phyloP scores from a whole-genome alignment of 2,888 invertebrate species.

The Oligia latruncula region DNA sequence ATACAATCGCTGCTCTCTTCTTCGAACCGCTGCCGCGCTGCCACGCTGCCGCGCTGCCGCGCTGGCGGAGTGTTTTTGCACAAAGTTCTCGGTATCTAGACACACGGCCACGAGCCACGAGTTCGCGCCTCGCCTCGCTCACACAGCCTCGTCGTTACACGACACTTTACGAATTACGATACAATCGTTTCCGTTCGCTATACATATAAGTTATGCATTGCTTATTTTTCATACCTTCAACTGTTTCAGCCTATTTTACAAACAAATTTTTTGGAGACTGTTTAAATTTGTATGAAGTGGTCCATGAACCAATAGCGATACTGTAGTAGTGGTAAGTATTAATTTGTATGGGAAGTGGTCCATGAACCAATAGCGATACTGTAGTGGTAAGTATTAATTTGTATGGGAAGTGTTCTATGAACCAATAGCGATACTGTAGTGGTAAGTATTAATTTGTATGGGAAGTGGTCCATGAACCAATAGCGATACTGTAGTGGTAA shows the following conservation, averaged over 20 bases:
- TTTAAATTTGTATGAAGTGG: no score
- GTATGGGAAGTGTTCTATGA: no score
- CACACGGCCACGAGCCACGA: not conserved
- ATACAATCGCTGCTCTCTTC: conserved; percentile 34
- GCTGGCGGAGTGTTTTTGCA: conserved; percentile 27
- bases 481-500: no score
- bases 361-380: no score
- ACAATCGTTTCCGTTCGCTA: not conserved
- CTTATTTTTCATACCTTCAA: not conserved
- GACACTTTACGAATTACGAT: not conserved
- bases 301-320: no score
- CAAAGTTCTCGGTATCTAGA: conserved; percentile 61
- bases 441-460: no score
- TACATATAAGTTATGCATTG: not conserved
- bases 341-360: no score
- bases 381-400: no score
- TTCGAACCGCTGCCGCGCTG: conserved; percentile 15
- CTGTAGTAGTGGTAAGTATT: no score
- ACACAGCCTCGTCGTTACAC: not conserved
- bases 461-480: no score
- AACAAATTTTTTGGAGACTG: not conserved
- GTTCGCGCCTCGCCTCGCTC: not conserved
- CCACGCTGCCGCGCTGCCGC: not conserved
- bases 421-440: no score
- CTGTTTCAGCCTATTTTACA: not conserved